Conservation (phyloP, 2,888 invertebrate species). For the Sussaba pulchella region DNA sequence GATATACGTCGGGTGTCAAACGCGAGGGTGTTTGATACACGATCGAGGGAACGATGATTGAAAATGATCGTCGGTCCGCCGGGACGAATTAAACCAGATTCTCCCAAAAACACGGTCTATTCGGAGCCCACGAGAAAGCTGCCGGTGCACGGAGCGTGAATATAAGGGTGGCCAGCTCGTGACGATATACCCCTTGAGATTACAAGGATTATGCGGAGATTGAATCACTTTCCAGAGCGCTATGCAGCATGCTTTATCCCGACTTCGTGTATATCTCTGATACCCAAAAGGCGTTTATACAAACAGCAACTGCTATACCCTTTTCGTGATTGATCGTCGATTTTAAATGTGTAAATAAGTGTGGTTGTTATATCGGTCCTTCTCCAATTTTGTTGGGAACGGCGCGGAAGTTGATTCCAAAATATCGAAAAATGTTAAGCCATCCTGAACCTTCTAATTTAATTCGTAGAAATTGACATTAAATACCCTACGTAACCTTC, state of each 20-base stretch:
- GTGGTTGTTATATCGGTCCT: too few relatives aligned
- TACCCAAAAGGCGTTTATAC: background rate
- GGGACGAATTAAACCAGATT: slow-evolving; percentile 47
- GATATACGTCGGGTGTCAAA: background rate
- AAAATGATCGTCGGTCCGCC: slow-evolving; percentile 66
- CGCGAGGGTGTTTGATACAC: slow-evolving; percentile 12
- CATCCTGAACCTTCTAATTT: too few relatives aligned
- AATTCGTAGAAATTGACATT: too few relatives aligned
- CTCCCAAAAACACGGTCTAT: background rate
- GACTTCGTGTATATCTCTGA: background rate
- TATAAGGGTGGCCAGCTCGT: slow-evolving; percentile 50
- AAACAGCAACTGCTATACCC: too few relatives aligned
- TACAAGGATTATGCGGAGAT: slow-evolving; percentile 80
- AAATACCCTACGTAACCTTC: too few relatives aligned
- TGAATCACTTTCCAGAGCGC: slow-evolving; percentile 80
- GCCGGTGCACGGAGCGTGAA: slow-evolving; percentile 36
- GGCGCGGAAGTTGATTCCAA: too few relatives aligned
- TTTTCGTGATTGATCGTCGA: too few relatives aligned
- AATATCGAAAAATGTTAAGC: too few relatives aligned
- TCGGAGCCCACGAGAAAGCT: slow-evolving; percentile 3
- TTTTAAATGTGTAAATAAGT: too few relatives aligned
- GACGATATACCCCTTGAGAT: slow-evolving; percentile 77
- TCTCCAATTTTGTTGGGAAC: too few relatives aligned
- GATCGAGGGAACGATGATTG: slow-evolving; percentile 57
- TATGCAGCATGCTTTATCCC: slow-evolving; percentile 54